Conservation (phyloP, 2,797 vertebrate genomes). For the Cossypha heuglini region DNA sequence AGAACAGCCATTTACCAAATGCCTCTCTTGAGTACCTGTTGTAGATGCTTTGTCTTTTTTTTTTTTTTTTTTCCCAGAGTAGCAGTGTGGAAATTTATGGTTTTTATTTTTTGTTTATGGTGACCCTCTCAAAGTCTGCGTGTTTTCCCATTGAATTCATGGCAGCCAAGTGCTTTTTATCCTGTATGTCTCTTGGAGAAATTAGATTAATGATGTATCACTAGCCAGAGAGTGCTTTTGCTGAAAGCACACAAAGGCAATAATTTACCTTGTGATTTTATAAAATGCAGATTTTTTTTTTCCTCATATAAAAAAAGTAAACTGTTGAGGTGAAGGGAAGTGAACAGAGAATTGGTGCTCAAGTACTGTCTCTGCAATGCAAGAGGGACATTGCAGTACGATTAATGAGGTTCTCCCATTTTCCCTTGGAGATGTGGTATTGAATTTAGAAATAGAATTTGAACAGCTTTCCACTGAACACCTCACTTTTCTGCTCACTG, state of each 20-base stretch:
- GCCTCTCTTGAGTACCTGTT: neutral
- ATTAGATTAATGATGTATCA: neutral
- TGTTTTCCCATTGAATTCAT: neutral
- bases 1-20: neutral
- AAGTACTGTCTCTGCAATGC: neutral
- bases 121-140: neutral
- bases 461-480: slow-evolving; percentile 6
- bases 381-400: neutral
- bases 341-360: neutral
- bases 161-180: neutral
- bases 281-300: neutral
- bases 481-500: slow-evolving; percentile 5
- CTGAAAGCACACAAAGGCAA: neutral
- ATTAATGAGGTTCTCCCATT: neutral
- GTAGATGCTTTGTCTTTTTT: neutral
- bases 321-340: neutral
- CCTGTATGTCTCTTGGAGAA: neutral
- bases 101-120: neutral
- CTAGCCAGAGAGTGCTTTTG: neutral
- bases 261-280: neutral
- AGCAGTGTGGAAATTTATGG: neutral
- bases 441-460: slow-evolving; percentile 15
- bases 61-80: neutral
- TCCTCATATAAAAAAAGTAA: neutral
- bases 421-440: neutral